Conservation (phyloP, 2,888 invertebrate genomes). For the Thecocarcelia acutangulata region DNA sequence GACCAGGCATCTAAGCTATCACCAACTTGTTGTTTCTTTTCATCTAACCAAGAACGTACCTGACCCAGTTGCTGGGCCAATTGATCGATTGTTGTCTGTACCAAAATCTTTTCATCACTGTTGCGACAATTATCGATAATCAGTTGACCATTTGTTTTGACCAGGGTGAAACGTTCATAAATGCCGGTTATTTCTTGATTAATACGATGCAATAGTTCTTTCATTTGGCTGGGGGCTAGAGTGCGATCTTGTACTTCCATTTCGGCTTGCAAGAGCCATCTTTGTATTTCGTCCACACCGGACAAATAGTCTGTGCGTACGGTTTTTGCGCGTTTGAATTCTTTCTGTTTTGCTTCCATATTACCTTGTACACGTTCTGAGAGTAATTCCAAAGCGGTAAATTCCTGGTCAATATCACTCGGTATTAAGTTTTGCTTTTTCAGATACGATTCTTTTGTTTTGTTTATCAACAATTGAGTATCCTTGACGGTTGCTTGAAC, state of each 20-base stretch:
- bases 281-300: conserved; percentile 90
- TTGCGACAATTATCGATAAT: conserved; percentile 91
- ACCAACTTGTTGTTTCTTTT: conserved; percentile 91
- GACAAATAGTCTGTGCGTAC: conserved; percentile 89
- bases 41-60: conserved; percentile 90
- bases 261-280: conserved; percentile 92
- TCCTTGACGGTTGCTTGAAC: conserved; percentile 84
- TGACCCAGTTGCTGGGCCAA: conserved; percentile 90
- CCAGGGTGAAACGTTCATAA: conserved; percentile 88
- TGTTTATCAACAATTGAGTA: conserved; percentile 84
- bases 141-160: conserved; percentile 89
- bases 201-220: conserved; percentile 89
- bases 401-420: conserved; percentile 89
- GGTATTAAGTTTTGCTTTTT: conserved; percentile 85
- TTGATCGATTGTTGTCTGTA: conserved; percentile 88
- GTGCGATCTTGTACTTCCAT: conserved; percentile 91
- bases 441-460: conserved; percentile 85
- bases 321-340: conserved; percentile 92
- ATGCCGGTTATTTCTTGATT: conserved; percentile 88
- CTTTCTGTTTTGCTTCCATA: conserved; percentile 94
- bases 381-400: conserved; percentile 90
- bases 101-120: conserved; percentile 88
- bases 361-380: conserved; percentile 89
- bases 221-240: conserved; percentile 88
- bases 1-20: conserved; percentile 95